Evolutionary conservation across 1,140 invertebrate genomes (phyloP).

Genomic region (Daktulosphaira vitifoliae): DNA sequence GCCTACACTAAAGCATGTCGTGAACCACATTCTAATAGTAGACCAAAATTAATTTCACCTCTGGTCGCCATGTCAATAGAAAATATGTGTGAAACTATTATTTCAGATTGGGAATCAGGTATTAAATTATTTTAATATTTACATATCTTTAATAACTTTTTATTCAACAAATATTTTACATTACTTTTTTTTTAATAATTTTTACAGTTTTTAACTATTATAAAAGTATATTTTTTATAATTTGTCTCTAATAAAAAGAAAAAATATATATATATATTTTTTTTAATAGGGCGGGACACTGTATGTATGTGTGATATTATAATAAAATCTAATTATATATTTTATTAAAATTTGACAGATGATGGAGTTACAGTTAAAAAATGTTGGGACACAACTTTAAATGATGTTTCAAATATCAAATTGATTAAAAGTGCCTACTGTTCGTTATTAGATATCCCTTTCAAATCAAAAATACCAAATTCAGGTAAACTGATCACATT

Average conservation of each 20-base stretch:
- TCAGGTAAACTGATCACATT: background rate
- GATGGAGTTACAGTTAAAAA: background rate
- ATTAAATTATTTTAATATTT: background rate
- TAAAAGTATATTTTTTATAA: too few species aligned
- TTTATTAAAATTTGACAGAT: background rate
- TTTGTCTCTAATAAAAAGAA: too few species aligned
- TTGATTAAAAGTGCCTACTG: conserved; percentile 18
- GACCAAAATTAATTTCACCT: conserved; percentile 35
- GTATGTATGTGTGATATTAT: too few species aligned
- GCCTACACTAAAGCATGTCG: conserved; percentile 37
- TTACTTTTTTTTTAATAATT: too few species aligned
- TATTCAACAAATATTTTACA: background rate
- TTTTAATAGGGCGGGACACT: too few species aligned
- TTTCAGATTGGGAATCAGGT: conserved; percentile 5
- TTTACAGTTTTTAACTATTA: too few species aligned
- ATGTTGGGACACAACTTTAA: conserved; percentile 7
- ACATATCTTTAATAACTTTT: background rate
- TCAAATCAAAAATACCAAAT: conserved; percentile 3
- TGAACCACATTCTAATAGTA: conserved; percentile 36
- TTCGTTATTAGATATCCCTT: conserved; percentile 26
- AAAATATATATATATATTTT: too few species aligned
- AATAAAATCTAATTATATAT: too few species aligned
- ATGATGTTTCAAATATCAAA: conserved; percentile 4
- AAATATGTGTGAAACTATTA: conserved; percentile 37
- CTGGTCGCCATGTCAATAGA: conserved; percentile 43